A percentile compares a stretch with the other conserved stretches of the same genome.
Evolutionary conservation across 2,888 invertebrate species (phyloP).

Genomic region (Drosophila meridionalis): DNA sequence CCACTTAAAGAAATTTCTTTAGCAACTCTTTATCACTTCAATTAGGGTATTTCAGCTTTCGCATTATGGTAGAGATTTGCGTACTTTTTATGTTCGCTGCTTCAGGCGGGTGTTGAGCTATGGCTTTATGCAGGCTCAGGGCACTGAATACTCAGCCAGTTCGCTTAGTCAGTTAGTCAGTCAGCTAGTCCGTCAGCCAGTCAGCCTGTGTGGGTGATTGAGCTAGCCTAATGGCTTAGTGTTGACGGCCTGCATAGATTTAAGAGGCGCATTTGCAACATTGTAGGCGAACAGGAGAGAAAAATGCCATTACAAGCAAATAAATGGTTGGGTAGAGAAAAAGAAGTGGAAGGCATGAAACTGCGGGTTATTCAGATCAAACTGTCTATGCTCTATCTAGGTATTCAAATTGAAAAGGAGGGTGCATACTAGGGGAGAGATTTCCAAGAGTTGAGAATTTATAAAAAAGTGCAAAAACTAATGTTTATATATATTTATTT

Average conservation of each 20-base stretch:
- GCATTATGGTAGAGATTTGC: neutral
- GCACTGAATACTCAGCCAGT: conserved; percentile 14
- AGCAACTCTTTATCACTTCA: neutral
- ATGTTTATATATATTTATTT: too few species aligned
- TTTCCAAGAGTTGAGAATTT: neutral
- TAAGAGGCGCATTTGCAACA: conserved; percentile 53
- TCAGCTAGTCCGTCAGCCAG: conserved; percentile 13
- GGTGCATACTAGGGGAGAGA: neutral
- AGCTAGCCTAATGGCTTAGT: conserved; percentile 61
- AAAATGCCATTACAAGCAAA: conserved; percentile 49
- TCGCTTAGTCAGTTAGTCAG: neutral
- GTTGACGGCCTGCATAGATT: conserved; percentile 73
- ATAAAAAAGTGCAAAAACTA: too few species aligned
- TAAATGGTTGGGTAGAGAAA: conserved; percentile 22
- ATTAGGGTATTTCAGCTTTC: neutral
- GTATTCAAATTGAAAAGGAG: neutral
- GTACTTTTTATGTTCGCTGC: conserved; percentile 59
- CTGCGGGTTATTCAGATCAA: conserved; percentile 5
- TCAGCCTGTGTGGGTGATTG: conserved; percentile 24
- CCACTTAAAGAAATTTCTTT: too few species aligned
- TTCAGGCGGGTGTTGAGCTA: conserved; percentile 45
- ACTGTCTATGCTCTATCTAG: neutral
- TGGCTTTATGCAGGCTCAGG: conserved; percentile 44
- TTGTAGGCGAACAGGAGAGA: conserved; percentile 38
- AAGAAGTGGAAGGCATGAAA: neutral